Base-by-base conservation (phyloP, 2,797 vertebrate species). In the Gymnothorax javanicus region DNA sequence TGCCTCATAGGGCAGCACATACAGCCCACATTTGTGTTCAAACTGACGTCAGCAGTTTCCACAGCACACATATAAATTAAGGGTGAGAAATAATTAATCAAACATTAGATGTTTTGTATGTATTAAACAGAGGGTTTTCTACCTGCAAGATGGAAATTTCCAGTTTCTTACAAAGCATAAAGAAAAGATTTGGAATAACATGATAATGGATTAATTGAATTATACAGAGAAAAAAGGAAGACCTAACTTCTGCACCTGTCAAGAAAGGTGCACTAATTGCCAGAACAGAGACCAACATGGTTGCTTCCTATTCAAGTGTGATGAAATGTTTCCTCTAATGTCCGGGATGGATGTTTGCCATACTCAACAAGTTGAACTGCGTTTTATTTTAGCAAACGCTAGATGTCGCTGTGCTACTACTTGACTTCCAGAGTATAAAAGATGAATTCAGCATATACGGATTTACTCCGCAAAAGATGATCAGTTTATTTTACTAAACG, bases 361-460 rank as follows among this genome's bases (percentile, higher is more conserved):
- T 69, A 69, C 25, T 20, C 8, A 69, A n/a, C 7, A n/a, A n/a
- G 64, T 69, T 25, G 7, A 6, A 25, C 64, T 75, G 71, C 27
- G 33, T 17, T 33, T 43, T 17, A 43, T 81, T 1, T 8, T 52
- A 81, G 8, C 17, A 0, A 23, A 81, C 77, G 77, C 77, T 81
- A 81, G 77, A 81, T 81, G 77, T 81, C 77, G 50, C 77, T 81
- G 20, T 56, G 77, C 50, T 17, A 81, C 56, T 56, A 56, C 11
- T 81, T 81, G 52, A 81, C 52, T 56, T 81, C 6, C 17, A 56
- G 20, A 6, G 73, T n/a, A 64, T 64, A 56, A 81, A 52, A 81
- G 77, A 52, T 52, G 50, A 81, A 56, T 81, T 81, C 77, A 81
- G 77, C 50, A 81, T n/a, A 43, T 52, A 81, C 50, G 2, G 23